Evolutionary conservation across 2,797 vertebrate species (phyloP).

Genomic region (Phrynocephalus guinanensis): DNA sequence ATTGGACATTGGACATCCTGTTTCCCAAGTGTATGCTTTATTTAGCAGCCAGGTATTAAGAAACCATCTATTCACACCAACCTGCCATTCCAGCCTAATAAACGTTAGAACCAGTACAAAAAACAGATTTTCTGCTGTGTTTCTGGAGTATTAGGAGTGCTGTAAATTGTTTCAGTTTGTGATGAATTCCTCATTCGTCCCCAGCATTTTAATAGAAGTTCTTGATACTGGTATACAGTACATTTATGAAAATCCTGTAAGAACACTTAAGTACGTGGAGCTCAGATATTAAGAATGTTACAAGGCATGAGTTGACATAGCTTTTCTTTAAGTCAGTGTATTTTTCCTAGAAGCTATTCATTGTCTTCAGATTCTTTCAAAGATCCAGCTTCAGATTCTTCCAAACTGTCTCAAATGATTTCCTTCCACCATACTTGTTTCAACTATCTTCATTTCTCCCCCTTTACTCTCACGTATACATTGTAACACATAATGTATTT

Average conservation of each 20-base stretch:
- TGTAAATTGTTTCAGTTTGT: conserved; percentile 1
- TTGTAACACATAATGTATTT: conserved; percentile 22
- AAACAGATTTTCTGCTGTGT: neutral
- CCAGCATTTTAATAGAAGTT: neutral
- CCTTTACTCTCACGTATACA: conserved; percentile 10
- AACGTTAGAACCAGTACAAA: neutral
- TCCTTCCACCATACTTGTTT: conserved; percentile 43
- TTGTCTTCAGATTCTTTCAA: conserved; percentile 41
- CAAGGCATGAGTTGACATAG: neutral
- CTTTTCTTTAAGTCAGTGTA: neutral
- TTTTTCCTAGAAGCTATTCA: conserved; percentile 11
- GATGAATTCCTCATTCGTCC: neutral
- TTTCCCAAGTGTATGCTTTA: neutral
- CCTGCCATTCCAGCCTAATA: neutral
- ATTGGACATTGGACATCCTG: neutral
- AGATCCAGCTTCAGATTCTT: conserved; percentile 36
- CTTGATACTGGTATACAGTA: neutral
- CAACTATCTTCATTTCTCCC: conserved; percentile 42
- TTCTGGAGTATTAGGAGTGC: neutral
- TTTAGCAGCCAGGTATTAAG: neutral
- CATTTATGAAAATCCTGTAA: neutral
- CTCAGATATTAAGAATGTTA: neutral
- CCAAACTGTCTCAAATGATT: conserved; percentile 54
- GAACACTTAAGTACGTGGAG: neutral
- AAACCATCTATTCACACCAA: neutral